Evolutionary conservation across 2,797 vertebrate genomes (phyloP).

Genomic region (Eulemur albifrons): DNA sequence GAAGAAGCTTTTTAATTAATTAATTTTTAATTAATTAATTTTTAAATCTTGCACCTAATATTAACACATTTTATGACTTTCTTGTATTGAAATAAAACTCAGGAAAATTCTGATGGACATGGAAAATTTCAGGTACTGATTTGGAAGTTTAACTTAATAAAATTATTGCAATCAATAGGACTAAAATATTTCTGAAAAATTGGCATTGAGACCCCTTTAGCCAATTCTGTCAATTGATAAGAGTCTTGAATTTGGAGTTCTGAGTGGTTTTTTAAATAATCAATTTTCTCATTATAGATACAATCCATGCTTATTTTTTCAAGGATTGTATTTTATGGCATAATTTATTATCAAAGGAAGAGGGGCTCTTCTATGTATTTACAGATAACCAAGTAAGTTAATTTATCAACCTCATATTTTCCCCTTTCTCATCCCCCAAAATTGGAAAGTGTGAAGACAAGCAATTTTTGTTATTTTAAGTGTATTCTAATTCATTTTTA

Average conservation of each 20-base stretch:
- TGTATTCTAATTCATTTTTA: neutral
- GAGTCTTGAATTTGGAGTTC: neutral
- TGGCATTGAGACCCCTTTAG: neutral
- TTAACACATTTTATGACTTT: too few relatives aligned
- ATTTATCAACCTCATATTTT: neutral
- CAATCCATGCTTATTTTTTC: neutral
- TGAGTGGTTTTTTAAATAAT: neutral
- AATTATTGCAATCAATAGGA: neutral
- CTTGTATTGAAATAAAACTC: neutral
- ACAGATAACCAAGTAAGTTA: neutral
- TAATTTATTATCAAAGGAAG: neutral
- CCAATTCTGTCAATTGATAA: neutral
- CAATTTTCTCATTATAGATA: neutral
- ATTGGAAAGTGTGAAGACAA: neutral
- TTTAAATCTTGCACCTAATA: too few relatives aligned
- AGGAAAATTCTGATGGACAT: neutral
- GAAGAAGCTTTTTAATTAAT: too few relatives aligned
- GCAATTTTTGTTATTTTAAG: neutral
- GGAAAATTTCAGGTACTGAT: neutral
- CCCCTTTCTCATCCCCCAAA: neutral
- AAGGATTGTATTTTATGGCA: neutral
- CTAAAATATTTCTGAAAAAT: neutral
- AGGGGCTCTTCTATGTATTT: neutral
- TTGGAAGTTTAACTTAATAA: neutral
- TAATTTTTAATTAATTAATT: too few relatives aligned